phyloP scores from a whole-genome alignment of 1,140 invertebrate genomes.

The Plodia interpunctella region DNA sequence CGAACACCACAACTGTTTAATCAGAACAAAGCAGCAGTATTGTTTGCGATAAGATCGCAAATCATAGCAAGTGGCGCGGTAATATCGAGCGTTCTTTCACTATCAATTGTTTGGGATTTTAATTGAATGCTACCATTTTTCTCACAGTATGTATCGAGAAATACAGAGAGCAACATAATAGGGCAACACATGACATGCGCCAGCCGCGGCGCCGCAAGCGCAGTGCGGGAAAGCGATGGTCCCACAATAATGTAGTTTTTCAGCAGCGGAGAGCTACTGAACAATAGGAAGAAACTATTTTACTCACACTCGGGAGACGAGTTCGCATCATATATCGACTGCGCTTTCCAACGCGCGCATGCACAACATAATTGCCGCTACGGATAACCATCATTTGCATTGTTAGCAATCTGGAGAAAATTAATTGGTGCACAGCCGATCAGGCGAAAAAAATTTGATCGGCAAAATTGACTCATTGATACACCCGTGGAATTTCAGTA shows the following conservation, averaged over 20 bases:
- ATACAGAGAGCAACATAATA: conserved; percentile 4
- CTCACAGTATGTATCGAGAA: conserved; percentile 15
- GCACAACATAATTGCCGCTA: conserved; percentile 44
- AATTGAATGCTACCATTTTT: conserved; percentile 11
- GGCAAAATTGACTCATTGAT: conserved; percentile 1
- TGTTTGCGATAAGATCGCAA: not conserved
- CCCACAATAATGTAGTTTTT: conserved; percentile 49
- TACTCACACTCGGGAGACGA: conserved; percentile 49
- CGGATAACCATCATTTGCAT: conserved; percentile 68
- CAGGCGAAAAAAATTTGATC: conserved; percentile 43
- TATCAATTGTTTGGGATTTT: conserved; percentile 10
- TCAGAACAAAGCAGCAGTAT: not conserved
- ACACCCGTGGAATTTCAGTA: conserved; percentile 6
- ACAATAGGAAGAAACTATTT: conserved; percentile 70
- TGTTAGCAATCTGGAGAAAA: conserved; percentile 61
- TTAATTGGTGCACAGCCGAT: conserved; percentile 57
- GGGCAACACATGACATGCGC: not conserved
- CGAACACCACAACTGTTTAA: not conserved
- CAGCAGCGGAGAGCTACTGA: conserved; percentile 32
- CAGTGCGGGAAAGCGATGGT: conserved; percentile 46
- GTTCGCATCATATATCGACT: conserved; percentile 39
- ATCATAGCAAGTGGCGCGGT: not conserved
- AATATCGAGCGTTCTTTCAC: not conserved
- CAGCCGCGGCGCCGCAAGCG: conserved; percentile 18
- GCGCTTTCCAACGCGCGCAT: conserved; percentile 58